Base-by-base conservation (phyloP, 1,140 invertebrate genomes). In the Lepidurus packardi region DNA sequence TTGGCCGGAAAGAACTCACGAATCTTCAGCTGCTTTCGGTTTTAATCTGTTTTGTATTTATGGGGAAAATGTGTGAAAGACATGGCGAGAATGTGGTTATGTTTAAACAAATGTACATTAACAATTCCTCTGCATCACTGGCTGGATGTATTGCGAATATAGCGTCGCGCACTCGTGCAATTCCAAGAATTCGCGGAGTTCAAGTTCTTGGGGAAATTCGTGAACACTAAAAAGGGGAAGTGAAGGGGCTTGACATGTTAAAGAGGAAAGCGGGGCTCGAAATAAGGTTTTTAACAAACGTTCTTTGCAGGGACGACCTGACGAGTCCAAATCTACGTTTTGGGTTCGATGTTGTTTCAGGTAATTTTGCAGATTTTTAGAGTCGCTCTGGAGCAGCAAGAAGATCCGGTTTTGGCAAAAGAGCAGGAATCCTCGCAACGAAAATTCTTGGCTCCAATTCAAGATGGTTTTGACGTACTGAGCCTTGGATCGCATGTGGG, bases 251-350 rank as follows among this genome's bases (percentile, higher is more conserved):
- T 11, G 53, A 65, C 53, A 65, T 9, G 16, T 21, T 34, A 34
- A 34, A 4, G 34, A 34, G 53, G 13, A 16, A 3, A 16, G 16
- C 0, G 53, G 53, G 13, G 53, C 75, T 73, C 75, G 34, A n/a
- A 65, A 78, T 10, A 78, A 47, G 47, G 76, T 21, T 42, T 21
- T 79, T 42, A 80, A 73, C n/a, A 80, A 7, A 0, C 77, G 74
- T 73, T 79, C 77, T 79, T 75, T 80, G 53, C 78, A 78, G 7
- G 74, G 77, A n/a, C 74, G 42, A 42, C 79, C 78, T n/a, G 34
- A 45, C 7, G 34, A 65, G 73, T 80, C 65, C 41, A 78, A 53
- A 45, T 79, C 78, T 7, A 79, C 73, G 47, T 73, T 79, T 65
- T 77, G 78, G 7, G 78, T 79, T 53, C 76, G 41, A 53, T 79